Base-by-base conservation (phyloP, 2,113 vertebrate genomes). In the Polyodon spathula region DNA sequence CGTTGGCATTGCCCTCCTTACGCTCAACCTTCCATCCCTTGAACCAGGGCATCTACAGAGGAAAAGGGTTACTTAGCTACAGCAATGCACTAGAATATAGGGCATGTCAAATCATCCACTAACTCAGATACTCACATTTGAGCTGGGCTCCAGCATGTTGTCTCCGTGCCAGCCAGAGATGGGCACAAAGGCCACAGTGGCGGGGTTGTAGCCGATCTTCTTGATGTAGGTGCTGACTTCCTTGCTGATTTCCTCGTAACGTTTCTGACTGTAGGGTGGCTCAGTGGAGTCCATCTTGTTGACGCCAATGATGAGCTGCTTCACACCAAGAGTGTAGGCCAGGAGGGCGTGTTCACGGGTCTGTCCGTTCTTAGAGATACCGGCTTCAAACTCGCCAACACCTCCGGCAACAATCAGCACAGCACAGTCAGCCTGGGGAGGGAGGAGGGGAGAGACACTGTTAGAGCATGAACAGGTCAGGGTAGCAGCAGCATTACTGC, bases 161-260 rank as follows among this genome's bases (percentile, higher is more conserved):
- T 88, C 85, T 52, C 86, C 85, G 1, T 88, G 84, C 86, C 86
- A 88, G 0, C 86, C 86, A 1, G 86, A 88, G 75, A 88, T 88
- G 69, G 86, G 86, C 60, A 88, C 85, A 1, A 88, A 88, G 53
- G 85, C 78, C 16, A 82, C 80, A 1, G 65, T 66, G 16, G 65
- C 68, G 8, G 80, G 78, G 62, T 82, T 79, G 68, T 79, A 82
- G 51, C 80, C 80, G 12, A 82, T 82, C 70, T 82, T 82, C 70
- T 82, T 82, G 63, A 82, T 80, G 67, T 82, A 82, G 11, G 76
- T 62, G 39, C 70, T 74, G 65, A 82, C 80, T 72, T 82, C 80
- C 68, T 82, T 82, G 37, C 63, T 73, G 63, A 82, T 82, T 55
- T 82, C 80, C 40, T 80, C 70, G 44, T 61, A 82, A 15, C 80